A percentile compares a stretch with the other conserved stretches of the same genome.
These are phyloP conservation scores for Tipula helvola DNA, from an alignment of 2,888 invertebrate species.

Conservation along the genomic window DNA sequence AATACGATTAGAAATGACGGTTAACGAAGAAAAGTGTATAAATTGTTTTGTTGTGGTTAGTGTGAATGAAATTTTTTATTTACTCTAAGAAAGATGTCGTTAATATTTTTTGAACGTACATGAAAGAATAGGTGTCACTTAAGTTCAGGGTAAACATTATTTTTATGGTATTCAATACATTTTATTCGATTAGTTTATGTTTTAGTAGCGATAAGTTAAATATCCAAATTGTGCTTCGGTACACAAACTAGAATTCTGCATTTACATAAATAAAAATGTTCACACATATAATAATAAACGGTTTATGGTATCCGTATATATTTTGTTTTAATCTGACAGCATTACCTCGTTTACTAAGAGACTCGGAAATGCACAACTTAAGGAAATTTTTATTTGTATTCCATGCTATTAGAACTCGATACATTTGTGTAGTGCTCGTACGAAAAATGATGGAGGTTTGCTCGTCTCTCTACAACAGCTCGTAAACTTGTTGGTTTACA, in stretches of 20 bases:
- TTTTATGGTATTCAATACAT: not conserved
- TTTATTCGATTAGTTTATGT: not conserved
- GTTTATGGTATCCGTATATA: no score
- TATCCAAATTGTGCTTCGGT: not conserved
- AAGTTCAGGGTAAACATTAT: not conserved
- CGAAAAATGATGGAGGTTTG: not conserved
- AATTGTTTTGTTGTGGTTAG: not conserved
- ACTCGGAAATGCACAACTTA: not conserved
- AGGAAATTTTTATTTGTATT: no score
- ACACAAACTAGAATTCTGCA: not conserved
- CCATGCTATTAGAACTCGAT: not conserved
- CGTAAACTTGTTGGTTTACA: not conserved
- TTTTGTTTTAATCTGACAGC: not conserved
- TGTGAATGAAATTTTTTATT: not conserved
- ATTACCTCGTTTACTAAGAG: not conserved
- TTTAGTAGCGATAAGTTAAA: not conserved
- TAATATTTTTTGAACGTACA: not conserved
- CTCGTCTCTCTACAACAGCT: not conserved
- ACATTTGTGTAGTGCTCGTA: not conserved
- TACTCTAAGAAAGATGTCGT: not conserved
- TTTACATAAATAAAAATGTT: not conserved
- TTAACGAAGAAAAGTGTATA: not conserved
- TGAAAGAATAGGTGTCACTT: not conserved
- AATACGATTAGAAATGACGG: not conserved
- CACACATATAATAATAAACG: no score